A percentile compares a stretch with the other conserved stretches of the same genome.
Conservation (phyloP, 2,888 invertebrate species). For the Sminthurides aquaticus region DNA sequence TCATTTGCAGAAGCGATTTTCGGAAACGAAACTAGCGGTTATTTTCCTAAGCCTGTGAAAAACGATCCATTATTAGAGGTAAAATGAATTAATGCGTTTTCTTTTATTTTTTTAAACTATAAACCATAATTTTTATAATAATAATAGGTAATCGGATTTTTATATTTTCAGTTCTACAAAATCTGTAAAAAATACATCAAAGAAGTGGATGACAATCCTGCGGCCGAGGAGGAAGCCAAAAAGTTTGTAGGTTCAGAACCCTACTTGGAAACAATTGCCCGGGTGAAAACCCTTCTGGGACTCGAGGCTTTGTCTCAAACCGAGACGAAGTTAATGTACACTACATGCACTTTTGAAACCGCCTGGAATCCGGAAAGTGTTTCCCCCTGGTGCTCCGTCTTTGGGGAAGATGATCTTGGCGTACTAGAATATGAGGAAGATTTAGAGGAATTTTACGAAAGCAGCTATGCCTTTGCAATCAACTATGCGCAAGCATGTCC, state of each 20-base stretch:
- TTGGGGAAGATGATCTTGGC: slow-evolving; percentile 57
- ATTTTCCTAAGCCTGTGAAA: slow-evolving; percentile 58
- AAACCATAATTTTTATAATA: no score
- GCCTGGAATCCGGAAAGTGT: slow-evolving; percentile 60
- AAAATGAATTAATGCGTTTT: no score
- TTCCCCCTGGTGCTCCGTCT: slow-evolving; percentile 74
- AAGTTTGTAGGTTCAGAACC: slow-evolving; percentile 53
- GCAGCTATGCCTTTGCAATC: slow-evolving; percentile 69
- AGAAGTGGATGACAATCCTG: slow-evolving; percentile 61
- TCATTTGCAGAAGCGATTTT: slow-evolving; percentile 14
- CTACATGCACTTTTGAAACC: slow-evolving; percentile 71
- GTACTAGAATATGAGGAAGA: slow-evolving; percentile 69
- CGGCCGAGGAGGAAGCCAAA: slow-evolving; percentile 52
- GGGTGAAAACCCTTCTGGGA: slow-evolving; percentile 57
- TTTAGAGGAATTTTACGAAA: slow-evolving; percentile 70
- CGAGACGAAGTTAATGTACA: slow-evolving; percentile 59
- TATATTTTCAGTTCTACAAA: slow-evolving; percentile 69
- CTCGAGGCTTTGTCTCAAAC: slow-evolving; percentile 51
- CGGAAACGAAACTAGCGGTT: slow-evolving; percentile 49
- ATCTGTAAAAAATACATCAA: slow-evolving; percentile 62
- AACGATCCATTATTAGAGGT: slow-evolving; percentile 62
- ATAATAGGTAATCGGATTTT: no score
- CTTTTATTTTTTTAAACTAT: no score
- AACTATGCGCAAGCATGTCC: slow-evolving; percentile 69
- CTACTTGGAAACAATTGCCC: slow-evolving; percentile 55